Evolutionary conservation across 2,888 invertebrate species (phyloP), one percentile per base, ranked within the genome.

Genomic region (Aphidoletes aphidimyza): DNA sequence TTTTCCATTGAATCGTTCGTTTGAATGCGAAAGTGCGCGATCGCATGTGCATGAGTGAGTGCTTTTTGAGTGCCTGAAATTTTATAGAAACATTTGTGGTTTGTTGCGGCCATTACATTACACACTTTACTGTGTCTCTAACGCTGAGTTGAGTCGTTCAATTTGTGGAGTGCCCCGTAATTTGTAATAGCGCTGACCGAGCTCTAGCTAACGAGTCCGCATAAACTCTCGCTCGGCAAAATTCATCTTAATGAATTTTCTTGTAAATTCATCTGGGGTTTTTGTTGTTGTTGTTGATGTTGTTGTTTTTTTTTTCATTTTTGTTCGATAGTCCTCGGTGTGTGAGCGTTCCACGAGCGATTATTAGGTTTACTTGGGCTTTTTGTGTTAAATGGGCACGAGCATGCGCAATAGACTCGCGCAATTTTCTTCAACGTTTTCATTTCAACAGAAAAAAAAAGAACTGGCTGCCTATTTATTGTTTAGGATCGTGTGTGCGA

Each of bases 351-450:
- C 17, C 9, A 47, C 69, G 69, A n/a, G n/a, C n/a, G n/a, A n/a
- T 69, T 30, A 69, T 69, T 69, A 30, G 30, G 30, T n/a, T n/a
- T 30, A 69, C 34, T 30, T 30, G 69, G n/a, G n/a, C n/a, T 14
- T 42, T 26, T 69, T 69, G 2, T 69, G 69, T 69, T 69, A 69
- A 69, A 30, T 69, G 34, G 34, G 69, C 69, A 69, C 69, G 81
- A 36, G 81, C 37, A 37, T 81, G 81, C 81, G 81, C 81, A 81
- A 37, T 69, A 69, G 69, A 69, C 34, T 69, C 30, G 69, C 69
- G 69, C 69, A 30, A n/a, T 69, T 69, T 69, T 69, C 26, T 30
- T 47, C 11, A 8, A 8, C 39, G 54, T 69, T 69, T 69, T 30
- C 14, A 30, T 69, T 69, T n/a, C n/a, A n/a, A n/a, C n/a, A n/a